These are phyloP conservation scores for Ormyrus thymus DNA, from an alignment of 2,888 invertebrate genomes.

Conservation along the genomic window DNA sequence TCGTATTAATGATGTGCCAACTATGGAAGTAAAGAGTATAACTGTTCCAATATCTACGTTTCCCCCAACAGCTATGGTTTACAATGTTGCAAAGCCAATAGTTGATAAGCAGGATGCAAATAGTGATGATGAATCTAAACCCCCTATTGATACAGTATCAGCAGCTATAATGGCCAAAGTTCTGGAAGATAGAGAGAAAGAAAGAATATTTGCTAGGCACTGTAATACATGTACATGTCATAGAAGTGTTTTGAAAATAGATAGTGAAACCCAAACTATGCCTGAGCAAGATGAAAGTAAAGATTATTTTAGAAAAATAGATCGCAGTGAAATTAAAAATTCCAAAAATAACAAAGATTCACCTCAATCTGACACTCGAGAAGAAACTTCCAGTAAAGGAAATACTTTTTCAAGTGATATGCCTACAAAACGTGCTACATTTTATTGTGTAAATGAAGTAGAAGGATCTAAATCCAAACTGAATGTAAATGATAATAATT, in stretches of 20 bases:
- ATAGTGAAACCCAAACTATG: constrained; percentile 69
- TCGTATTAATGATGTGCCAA: constrained; percentile 75
- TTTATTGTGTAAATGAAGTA: constrained; percentile 52
- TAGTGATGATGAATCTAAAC: constrained; percentile 77
- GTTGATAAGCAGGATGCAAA: constrained; percentile 74
- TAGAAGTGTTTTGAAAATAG: constrained; percentile 68
- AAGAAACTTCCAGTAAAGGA: constrained; percentile 57
- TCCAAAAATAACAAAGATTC: constrained; percentile 58
- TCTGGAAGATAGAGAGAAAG: constrained; percentile 89
- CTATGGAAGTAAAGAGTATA: constrained; percentile 79
- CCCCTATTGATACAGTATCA: constrained; percentile 85
- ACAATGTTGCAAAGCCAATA: constrained; percentile 73
- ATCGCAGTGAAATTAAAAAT: constrained; percentile 38
- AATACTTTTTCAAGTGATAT: constrained; percentile 51
- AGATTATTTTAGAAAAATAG: constrained; percentile 50
- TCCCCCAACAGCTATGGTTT: constrained; percentile 90
- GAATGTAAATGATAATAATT: constrained; percentile 53
- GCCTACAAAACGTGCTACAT: constrained; percentile 47
- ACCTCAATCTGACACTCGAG: constrained; percentile 55
- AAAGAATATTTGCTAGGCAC: constrained; percentile 85
- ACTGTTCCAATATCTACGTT: constrained; percentile 87
- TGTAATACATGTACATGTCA: constrained; percentile 88
- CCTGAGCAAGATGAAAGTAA: constrained; percentile 39
- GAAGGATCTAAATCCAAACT: constrained; percentile 47
- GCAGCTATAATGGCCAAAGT: constrained; percentile 95